Conservation (phyloP, 2,888 invertebrate genomes). For the Drosophila heteroneura region DNA sequence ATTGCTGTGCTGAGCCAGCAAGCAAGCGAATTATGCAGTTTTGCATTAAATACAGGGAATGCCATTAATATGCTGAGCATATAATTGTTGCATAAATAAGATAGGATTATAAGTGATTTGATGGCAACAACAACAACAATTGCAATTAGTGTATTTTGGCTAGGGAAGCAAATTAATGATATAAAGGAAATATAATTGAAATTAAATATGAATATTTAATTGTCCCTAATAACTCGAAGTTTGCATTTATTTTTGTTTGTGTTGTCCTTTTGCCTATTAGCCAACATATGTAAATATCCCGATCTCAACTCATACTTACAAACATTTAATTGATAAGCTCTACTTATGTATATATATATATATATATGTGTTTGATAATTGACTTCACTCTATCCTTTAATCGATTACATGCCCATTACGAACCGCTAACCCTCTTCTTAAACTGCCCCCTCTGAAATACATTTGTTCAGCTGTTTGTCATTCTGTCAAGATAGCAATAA, state of each 20-base stretch:
- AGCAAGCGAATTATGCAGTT: slow-evolving; percentile 6
- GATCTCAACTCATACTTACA: background rate
- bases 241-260: background rate
- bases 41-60: background rate
- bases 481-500: slow-evolving; percentile 27
- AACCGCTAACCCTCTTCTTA: background rate
- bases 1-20: background rate
- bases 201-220: background rate
- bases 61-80: background rate
- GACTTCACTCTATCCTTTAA: background rate
- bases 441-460: too few species aligned
- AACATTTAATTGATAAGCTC: background rate
- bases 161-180: background rate
- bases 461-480: slow-evolving; percentile 32
- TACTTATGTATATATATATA: background rate
- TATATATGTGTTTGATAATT: background rate
- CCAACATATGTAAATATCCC: background rate
- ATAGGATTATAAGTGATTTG: background rate
- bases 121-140: background rate
- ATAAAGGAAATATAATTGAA: background rate
- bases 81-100: background rate
- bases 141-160: background rate
- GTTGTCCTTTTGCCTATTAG: background rate
- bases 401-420: background rate
- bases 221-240: background rate